phyloP scores from a whole-genome alignment of 2,888 invertebrate genomes.

The Chromoteleia sp. region DNA sequence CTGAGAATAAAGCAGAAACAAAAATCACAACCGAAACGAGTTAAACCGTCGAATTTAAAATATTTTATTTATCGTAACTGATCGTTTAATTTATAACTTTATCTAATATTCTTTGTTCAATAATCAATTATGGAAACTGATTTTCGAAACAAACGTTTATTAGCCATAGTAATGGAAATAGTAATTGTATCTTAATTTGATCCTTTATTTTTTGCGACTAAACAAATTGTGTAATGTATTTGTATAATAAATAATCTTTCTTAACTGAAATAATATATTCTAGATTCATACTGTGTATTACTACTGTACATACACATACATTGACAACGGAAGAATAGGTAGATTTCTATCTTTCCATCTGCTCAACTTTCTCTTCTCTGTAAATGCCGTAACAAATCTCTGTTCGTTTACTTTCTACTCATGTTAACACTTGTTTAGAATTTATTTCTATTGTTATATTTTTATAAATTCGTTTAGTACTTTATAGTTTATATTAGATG shows the following conservation, averaged over 20 bases:
- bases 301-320: no score
- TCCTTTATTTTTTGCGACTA: background rate
- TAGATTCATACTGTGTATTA: background rate
- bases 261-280: background rate
- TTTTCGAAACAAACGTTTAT: no score
- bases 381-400: background rate
- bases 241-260: slow-evolving; percentile 8
- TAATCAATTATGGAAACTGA: no score
- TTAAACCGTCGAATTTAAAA: slow-evolving; percentile 14
- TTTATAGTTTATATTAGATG: no score
- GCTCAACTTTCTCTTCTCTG: background rate
- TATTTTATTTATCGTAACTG: background rate
- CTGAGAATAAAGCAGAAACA: slow-evolving; percentile 74
- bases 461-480: no score
- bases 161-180: no score
- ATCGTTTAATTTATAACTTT: no score
- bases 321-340: background rate
- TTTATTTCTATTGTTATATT: no score
- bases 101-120: no score
- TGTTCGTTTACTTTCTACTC: background rate
- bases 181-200: no score
- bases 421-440: no score
- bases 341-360: background rate
- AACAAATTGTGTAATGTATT: background rate
- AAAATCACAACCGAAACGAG: slow-evolving; percentile 73